phyloP scores from a whole-genome alignment of 2,888 invertebrate species.

The Cotesia congregata region DNA sequence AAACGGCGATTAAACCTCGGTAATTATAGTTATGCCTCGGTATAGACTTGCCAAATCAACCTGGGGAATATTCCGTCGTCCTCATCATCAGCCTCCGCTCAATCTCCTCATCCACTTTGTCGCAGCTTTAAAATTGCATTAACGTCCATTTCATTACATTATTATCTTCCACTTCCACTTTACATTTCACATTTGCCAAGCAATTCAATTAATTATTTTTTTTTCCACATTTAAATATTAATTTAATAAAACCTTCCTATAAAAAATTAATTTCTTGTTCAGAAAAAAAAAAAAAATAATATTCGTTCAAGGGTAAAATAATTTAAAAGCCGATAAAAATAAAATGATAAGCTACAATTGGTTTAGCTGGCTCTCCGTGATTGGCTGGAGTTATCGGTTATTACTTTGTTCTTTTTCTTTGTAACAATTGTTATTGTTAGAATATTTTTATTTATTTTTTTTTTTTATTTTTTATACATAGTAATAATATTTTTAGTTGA shows the following conservation, averaged over 20 bases:
- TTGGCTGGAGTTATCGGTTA: neutral
- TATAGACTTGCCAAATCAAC: conserved; percentile 52
- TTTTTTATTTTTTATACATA: neutral
- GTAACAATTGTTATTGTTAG: neutral
- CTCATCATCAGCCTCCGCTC: neutral
- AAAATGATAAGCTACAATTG: conserved; percentile 48
- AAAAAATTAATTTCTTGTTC: too few species aligned
- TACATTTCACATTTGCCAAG: neutral
- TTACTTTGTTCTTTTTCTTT: neutral
- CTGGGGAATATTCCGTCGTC: conserved; percentile 44
- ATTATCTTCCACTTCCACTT: neutral
- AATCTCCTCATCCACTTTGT: conserved; percentile 1
- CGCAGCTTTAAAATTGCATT: neutral
- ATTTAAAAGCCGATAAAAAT: neutral
- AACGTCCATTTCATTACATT: neutral
- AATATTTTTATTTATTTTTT: neutral
- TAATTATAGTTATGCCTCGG: conserved; percentile 53
- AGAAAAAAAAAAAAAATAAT: neutral
- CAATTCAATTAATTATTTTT: too few species aligned
- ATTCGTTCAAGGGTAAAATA: neutral
- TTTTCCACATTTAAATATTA: too few species aligned
- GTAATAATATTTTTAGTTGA: conserved; percentile 9
- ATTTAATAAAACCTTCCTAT: too few species aligned
- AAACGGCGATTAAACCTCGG: conserved; percentile 53
- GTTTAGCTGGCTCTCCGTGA: conserved; percentile 47